Percentiles rank a stretch among this genome's conserved stretches.
phyloP scores from a whole-genome alignment of 2,797 vertebrate species.

The Hybognathus amarus region DNA sequence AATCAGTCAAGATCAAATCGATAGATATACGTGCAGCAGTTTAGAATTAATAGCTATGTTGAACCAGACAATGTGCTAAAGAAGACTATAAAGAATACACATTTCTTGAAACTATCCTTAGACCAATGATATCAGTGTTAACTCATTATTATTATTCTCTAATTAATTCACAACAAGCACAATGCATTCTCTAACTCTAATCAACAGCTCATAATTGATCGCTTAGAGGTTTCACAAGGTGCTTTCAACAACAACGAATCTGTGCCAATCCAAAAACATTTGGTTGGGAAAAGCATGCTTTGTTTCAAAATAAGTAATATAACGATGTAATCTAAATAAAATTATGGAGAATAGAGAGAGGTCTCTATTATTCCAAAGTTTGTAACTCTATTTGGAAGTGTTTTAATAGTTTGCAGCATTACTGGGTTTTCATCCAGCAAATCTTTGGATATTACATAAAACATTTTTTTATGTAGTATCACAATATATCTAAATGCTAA shows the following conservation, averaged over 20 bases:
- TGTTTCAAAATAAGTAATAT: not conserved
- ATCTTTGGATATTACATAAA: not conserved
- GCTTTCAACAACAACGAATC: conserved; percentile 20
- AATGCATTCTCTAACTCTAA: conserved; percentile 43
- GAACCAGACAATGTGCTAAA: not conserved
- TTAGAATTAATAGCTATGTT: conserved; percentile 15
- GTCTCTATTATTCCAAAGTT: not conserved
- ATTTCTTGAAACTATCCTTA: not conserved
- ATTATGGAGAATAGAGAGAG: not conserved
- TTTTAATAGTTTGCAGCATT: not conserved
- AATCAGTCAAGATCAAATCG: conserved; percentile 21
- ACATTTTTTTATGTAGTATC: not conserved
- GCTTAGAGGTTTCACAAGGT: conserved; percentile 44
- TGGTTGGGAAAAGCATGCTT: not conserved
- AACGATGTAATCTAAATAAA: not conserved
- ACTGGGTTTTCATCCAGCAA: not conserved
- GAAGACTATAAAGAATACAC: not conserved
- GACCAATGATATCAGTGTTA: conserved; percentile 28
- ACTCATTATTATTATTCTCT: conserved; percentile 49
- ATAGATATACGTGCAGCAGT: not conserved
- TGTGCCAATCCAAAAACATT: not conserved
- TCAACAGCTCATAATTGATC: conserved; percentile 52
- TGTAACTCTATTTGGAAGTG: not conserved
- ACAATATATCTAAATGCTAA: not conserved
- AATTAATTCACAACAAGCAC: conserved; percentile 51